Conservation (phyloP, 2,113 vertebrate species). For the Heterotis niloticus region DNA sequence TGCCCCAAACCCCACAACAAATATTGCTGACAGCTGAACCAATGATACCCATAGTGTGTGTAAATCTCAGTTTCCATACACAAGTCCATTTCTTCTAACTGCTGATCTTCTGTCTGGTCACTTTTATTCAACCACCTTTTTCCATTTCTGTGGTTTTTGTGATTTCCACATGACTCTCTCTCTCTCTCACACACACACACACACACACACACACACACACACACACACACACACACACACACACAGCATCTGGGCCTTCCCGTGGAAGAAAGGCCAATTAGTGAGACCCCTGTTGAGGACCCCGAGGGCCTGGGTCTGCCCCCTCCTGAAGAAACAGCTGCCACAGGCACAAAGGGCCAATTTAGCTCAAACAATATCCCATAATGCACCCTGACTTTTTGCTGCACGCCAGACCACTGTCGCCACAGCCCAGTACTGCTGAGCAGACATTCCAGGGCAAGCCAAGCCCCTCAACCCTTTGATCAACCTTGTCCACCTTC, state of each 20-base stretch:
- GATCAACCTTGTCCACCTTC: neutral
- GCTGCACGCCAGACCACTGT: neutral
- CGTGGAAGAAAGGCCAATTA: neutral
- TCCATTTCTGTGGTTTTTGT: too few relatives aligned
- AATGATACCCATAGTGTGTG: too few relatives aligned
- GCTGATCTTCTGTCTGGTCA: too few relatives aligned
- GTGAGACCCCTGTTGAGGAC: neutral
- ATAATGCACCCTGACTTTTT: neutral
- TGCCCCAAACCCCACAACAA: too few relatives aligned
- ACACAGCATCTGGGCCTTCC: neutral
- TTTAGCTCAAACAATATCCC: conserved; percentile 8
- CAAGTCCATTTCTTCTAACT: too few relatives aligned
- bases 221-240: conserved; percentile 20
- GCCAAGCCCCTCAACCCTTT: neutral
- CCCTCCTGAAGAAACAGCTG: conserved; percentile 18
- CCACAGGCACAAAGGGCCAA: neutral
- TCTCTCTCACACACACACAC: neutral
- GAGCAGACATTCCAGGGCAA: neutral
- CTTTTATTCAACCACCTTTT: too few relatives aligned
- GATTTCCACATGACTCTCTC: neutral
- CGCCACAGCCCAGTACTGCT: too few relatives aligned
- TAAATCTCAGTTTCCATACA: too few relatives aligned
- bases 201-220: conserved; percentile 11
- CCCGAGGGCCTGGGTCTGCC: neutral
- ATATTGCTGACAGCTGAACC: too few relatives aligned